Evolutionary conservation across 2,888 invertebrate species (phyloP).

Genomic region (Drosophila koepferae): DNA sequence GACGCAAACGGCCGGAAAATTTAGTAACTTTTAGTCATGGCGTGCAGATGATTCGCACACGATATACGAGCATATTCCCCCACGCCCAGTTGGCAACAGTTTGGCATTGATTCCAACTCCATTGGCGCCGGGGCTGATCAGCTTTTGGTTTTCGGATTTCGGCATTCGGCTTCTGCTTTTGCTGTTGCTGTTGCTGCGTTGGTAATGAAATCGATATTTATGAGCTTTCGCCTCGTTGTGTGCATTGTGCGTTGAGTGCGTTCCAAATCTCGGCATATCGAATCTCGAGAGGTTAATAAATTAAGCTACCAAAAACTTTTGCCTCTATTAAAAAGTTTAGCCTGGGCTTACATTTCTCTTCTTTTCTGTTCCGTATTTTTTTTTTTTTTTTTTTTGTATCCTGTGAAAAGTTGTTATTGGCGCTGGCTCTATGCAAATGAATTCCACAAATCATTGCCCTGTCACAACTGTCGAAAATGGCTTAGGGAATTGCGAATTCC

Average conservation of each 20-base stretch:
- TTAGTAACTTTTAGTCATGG: conserved; percentile 81
- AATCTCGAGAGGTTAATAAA: conserved; percentile 79
- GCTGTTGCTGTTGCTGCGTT: conserved; percentile 23
- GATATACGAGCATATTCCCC: conserved; percentile 46
- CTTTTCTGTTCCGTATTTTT: background rate
- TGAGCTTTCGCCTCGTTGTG: conserved; percentile 59
- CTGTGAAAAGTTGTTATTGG: conserved; percentile 17
- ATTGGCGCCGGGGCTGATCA: conserved; percentile 37
- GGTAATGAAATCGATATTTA: conserved; percentile 80
- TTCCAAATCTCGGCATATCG: conserved; percentile 54
- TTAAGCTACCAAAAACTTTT: conserved; percentile 70
- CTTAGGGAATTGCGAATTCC: conserved; percentile 12
- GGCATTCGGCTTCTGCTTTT: background rate
- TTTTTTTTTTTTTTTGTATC: conserved; percentile 1
- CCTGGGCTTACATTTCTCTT: conserved; percentile 11
- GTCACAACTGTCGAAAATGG: conserved; percentile 41
- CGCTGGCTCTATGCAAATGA: conserved; percentile 43
- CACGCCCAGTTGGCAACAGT: conserved; percentile 5
- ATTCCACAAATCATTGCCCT: conserved; percentile 54
- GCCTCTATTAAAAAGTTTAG: conserved; percentile 76
- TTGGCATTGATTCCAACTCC: conserved; percentile 11
- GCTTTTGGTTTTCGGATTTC: conserved; percentile 14
- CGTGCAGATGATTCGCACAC: conserved; percentile 74
- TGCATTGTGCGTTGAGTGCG: conserved; percentile 37
- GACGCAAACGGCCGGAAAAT: conserved; percentile 82